Percentiles rank a stretch among this genome's conserved stretches.
Evolutionary conservation across 2,797 vertebrate genomes (phyloP).

Genomic region (Pangasius sanitwongsei): DNA sequence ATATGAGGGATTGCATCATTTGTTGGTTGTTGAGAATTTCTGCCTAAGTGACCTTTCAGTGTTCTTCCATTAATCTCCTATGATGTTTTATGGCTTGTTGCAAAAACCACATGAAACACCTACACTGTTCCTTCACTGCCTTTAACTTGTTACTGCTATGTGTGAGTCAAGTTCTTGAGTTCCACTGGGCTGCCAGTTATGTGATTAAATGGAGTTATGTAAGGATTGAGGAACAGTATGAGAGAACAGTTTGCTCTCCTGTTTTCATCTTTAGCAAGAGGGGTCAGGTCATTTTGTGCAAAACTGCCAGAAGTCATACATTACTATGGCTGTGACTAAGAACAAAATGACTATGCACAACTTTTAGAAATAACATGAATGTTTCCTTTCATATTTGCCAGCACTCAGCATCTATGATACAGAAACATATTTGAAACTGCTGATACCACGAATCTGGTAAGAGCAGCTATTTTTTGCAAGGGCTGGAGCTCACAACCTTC

Average conservation of each 20-base stretch:
- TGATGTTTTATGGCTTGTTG: not conserved
- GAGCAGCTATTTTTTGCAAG: not conserved
- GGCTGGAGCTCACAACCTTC: not conserved
- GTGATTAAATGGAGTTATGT: slow-evolving; percentile 5
- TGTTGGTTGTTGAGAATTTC: not conserved
- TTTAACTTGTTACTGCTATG: not conserved
- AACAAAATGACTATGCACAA: not conserved
- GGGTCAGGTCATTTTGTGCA: not conserved
- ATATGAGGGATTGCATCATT: not conserved
- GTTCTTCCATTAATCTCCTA: not conserved
- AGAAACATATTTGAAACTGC: not conserved
- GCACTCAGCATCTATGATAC: not conserved
- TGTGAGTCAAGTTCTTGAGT: slow-evolving; percentile 1
- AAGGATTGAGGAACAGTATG: not conserved
- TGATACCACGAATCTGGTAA: not conserved
- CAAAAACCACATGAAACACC: not conserved
- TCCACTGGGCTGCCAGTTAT: not conserved
- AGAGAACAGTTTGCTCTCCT: not conserved
- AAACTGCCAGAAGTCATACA: not conserved
- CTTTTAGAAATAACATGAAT: not conserved
- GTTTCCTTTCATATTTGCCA: not conserved
- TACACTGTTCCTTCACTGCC: not conserved
- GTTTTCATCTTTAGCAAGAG: not conserved
- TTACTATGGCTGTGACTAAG: no score
- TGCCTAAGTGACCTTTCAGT: not conserved